Conservation (phyloP, 2,888 invertebrate genomes). For the Gymnosoma rotundatum region DNA sequence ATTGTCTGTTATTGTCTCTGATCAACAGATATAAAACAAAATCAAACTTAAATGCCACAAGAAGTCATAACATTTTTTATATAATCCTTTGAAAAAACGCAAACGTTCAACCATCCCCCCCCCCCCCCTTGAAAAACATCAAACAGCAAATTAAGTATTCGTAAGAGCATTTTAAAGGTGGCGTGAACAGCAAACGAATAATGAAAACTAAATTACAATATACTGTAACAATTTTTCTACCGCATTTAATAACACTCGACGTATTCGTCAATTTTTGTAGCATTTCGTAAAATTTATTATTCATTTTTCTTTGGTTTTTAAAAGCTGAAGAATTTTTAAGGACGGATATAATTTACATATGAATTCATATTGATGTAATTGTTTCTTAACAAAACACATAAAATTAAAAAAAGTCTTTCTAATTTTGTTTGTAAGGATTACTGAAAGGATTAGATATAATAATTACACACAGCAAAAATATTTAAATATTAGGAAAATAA, state of each 20-base stretch:
- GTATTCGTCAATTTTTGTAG: constrained; percentile 12
- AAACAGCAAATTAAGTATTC: neutral
- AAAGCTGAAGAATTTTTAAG: neutral
- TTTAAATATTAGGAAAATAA: no score
- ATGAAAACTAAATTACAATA: constrained; percentile 34
- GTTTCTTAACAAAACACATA: neutral
- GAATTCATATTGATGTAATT: constrained; percentile 42
- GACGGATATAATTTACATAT: constrained; percentile 51
- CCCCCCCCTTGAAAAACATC: constrained; percentile 32
- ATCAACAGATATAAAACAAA: constrained; percentile 19
- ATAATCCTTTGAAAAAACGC: constrained; percentile 42
- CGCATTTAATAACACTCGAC: constrained; percentile 34
- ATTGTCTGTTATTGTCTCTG: neutral
- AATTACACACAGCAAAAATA: no score
- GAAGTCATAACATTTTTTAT: constrained; percentile 61
- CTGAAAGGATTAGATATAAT: neutral
- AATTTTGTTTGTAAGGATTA: neutral
- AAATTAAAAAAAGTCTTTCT: neutral
- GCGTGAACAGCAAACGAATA: constrained; percentile 9
- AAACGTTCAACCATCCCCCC: constrained; percentile 33
- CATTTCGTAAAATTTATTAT: constrained; percentile 10
- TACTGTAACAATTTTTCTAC: constrained; percentile 36
- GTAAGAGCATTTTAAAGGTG: neutral
- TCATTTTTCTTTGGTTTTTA: neutral
- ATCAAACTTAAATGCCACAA: constrained; percentile 59